These are phyloP conservation scores for Megaceryle alcyon DNA, from an alignment of 2,797 vertebrate species.

Conservation along the genomic window DNA sequence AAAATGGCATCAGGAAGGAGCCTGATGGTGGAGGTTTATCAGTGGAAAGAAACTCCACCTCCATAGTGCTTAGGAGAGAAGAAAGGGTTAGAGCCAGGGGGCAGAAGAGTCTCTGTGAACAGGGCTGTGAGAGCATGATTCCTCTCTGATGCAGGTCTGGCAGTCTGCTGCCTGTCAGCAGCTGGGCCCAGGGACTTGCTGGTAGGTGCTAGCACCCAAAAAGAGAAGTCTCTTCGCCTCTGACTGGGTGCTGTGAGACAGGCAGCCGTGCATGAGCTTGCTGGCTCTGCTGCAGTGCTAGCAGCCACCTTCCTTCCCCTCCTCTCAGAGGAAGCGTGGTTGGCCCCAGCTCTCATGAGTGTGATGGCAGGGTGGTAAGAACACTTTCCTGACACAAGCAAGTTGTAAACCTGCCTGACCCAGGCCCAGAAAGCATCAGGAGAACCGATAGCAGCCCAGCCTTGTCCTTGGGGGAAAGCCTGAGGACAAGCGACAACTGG, in stretches of 20 bases:
- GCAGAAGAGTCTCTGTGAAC: not conserved
- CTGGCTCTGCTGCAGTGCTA: not conserved
- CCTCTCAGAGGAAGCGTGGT: not conserved
- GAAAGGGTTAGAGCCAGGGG: not conserved
- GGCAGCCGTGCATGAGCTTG: rapidly evolving
- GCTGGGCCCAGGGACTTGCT: not conserved
- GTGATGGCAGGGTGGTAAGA: rapidly evolving
- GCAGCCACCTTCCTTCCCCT: not conserved
- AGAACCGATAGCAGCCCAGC: not conserved
- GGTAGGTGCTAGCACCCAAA: not conserved
- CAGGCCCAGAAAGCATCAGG: not conserved
- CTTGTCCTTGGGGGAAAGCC: conserved; percentile 26
- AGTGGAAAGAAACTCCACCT: not conserved
- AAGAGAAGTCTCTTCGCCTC: not conserved
- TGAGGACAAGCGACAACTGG: not conserved
- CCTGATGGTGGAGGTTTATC: not conserved
- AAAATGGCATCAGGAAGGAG: not conserved
- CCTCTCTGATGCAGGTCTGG: not conserved
- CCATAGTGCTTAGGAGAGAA: not conserved
- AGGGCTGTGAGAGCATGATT: not conserved
- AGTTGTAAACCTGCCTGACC: not conserved
- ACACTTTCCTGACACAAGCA: rapidly evolving
- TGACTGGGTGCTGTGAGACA: rapidly evolving
- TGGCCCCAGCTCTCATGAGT: not conserved
- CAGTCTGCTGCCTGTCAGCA: not conserved